These are phyloP conservation scores for Acronicta leporina DNA, from an alignment of 2,888 invertebrate species.

Conservation along the genomic window DNA sequence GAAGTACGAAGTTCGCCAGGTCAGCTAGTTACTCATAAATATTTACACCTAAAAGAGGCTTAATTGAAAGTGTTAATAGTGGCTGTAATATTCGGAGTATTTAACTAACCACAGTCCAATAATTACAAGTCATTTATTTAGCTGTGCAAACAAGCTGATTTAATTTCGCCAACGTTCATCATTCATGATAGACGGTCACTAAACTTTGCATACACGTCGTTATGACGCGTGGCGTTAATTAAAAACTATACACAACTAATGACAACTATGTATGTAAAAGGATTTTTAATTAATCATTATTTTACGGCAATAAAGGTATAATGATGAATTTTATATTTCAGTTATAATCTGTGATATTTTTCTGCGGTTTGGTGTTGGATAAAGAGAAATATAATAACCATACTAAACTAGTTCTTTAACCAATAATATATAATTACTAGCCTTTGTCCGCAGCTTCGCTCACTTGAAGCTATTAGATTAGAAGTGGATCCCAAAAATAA, in stretches of 20 bases:
- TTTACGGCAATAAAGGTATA: not conserved
- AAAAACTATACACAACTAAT: conserved; percentile 7
- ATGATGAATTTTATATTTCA: not conserved
- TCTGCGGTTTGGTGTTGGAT: no score
- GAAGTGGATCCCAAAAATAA: no score
- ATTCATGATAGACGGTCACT: conserved; percentile 21
- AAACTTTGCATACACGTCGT: conserved; percentile 15
- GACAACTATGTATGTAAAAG: no score
- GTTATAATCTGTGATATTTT: conserved; percentile 9
- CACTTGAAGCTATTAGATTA: no score
- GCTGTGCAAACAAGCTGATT: conserved; percentile 38
- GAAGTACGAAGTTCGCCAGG: no score
- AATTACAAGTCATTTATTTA: conserved; percentile 48
- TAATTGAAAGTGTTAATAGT: conserved; percentile 23
- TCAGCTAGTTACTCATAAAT: not conserved
- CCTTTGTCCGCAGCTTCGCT: no score
- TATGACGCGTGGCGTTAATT: conserved; percentile 25
- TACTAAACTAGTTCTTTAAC: no score
- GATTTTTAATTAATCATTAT: conserved; percentile 8
- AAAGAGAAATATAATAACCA: no score
- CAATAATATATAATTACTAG: no score
- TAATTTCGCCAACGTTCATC: conserved; percentile 28
- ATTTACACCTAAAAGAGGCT: conserved; percentile 17
- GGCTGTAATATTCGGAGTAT: conserved; percentile 29
- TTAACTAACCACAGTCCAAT: conserved; percentile 42